A percentile compares a stretch with the other conserved stretches of the same genome.
Conservation (phyloP, 1,140 invertebrate species). For the Venturia canescens region DNA sequence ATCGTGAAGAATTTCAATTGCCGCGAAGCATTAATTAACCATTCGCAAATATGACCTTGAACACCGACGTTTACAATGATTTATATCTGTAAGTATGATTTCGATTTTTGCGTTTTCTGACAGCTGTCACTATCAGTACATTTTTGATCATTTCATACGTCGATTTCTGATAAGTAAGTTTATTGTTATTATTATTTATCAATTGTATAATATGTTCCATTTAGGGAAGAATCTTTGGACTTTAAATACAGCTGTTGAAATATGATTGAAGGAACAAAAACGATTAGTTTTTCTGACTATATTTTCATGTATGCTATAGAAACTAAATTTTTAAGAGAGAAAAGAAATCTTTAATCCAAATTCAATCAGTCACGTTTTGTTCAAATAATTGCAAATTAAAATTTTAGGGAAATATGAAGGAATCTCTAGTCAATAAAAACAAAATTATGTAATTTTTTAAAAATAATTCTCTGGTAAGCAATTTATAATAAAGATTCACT, state of each 20-base stretch:
- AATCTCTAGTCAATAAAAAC: too few relatives aligned
- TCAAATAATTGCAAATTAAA: too few relatives aligned
- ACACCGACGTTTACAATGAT: constrained; percentile 78
- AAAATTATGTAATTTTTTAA: not conserved
- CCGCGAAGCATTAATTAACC: constrained; percentile 22
- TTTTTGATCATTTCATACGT: not conserved
- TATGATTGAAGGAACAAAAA: too few relatives aligned
- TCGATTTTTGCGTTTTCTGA: not conserved
- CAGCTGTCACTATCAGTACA: not conserved
- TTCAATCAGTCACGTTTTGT: too few relatives aligned
- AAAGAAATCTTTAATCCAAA: too few relatives aligned
- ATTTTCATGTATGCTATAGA: not conserved
- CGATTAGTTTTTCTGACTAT: not conserved
- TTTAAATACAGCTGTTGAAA: not conserved
- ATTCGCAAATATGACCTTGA: constrained; percentile 65
- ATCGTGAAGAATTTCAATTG: constrained; percentile 2
- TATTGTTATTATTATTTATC: constrained; percentile 11
- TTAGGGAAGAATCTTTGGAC: not conserved
- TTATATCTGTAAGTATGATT: constrained; percentile 79
- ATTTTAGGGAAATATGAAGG: too few relatives aligned
- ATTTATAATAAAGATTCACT: constrained; percentile 25
- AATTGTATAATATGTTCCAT: not conserved
- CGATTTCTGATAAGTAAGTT: not conserved
- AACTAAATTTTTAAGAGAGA: constrained; percentile 1
- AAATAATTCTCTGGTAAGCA: constrained; percentile 35